Base-by-base conservation (phyloP, 2,113 vertebrate genomes). In the Mobula hypostoma region DNA sequence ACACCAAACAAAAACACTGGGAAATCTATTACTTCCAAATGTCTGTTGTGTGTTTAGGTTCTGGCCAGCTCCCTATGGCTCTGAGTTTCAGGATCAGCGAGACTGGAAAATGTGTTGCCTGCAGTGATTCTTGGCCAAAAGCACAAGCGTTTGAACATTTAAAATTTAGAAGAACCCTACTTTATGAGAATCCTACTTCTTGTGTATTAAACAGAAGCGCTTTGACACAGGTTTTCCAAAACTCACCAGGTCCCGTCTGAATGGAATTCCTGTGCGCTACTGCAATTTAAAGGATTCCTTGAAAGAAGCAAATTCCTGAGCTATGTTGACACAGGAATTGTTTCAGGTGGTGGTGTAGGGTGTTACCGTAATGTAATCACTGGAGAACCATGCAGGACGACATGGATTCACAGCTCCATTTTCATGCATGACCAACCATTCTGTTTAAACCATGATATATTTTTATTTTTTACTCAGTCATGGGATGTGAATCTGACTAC, bases 11-110 rank as follows among this genome's bases (percentile, higher is more conserved):
- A 56, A 92, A 11, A 72, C 36, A 70, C 2, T 24, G 21, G 19
- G 61, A 19, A 92, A 72, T 40, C 32, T 24, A 70, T 40, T 19
- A 7, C 90, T 72, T 70, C 83, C 83, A 87, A 83, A 92, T 92
- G 66, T 92, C 68, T 72, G 90, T 36, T 68, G 36, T 21, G 36
- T 19, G 40, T 92, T 24, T 40, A 48, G 90, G 27, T 92, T 92
- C 61, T n/a, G 63, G 85, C 9, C 27, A n/a, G 58, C 15, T 32
- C 15, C 7, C 19, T 92, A 21, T 87, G 17, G 32, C n/a, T 15
- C n/a, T n/a, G n/a, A 48, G 36, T 93, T 93, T 93, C 66, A 29
- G 17, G 74, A 93, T 56, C 91, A 93, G 66, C 29, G 5, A 90
- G 5, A 7, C 27, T 32, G n/a, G 83, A 87, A 90, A 90, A 68